Percentiles rank a stretch among this genome's conserved stretches.
phyloP scores from a whole-genome alignment of 2,888 invertebrate species.

The Cephus sareptanus region DNA sequence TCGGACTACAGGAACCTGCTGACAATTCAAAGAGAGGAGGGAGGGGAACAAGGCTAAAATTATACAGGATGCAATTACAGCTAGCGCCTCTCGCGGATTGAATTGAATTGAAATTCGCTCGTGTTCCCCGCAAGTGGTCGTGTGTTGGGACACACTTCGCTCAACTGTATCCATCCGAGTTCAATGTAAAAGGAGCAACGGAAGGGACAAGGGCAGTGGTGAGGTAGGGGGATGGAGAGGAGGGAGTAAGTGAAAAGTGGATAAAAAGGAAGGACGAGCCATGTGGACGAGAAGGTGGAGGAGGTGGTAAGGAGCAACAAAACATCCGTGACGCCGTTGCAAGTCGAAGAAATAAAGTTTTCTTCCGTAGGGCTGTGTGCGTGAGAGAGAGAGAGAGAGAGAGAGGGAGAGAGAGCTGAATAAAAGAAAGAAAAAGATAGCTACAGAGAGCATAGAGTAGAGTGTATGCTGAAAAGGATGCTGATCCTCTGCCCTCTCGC shows the following conservation, averaged over 20 bases:
- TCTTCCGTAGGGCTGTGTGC: conserved; percentile 15
- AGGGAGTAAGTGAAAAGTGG: conserved; percentile 18
- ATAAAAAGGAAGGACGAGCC: conserved; percentile 26
- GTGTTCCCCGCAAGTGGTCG: conserved; percentile 45
- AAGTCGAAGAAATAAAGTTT: conserved; percentile 37
- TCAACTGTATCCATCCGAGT: conserved; percentile 21
- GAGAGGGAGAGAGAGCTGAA: conserved; percentile 29
- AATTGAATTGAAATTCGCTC: conserved; percentile 40
- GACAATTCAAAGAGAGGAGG: not conserved
- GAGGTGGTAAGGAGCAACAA: conserved; percentile 43
- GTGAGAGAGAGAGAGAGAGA: conserved; percentile 27
- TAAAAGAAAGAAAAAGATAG: conserved; percentile 38
- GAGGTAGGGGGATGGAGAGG: conserved; percentile 22
- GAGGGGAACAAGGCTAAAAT: not conserved
- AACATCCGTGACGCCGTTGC: conserved; percentile 48
- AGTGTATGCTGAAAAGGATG: conserved; percentile 23
- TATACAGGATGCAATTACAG: not conserved
- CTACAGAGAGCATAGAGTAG: conserved; percentile 26
- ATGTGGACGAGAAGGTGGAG: conserved; percentile 13
- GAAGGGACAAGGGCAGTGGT: not conserved
- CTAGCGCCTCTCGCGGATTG: not conserved
- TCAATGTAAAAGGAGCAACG: conserved; percentile 3
- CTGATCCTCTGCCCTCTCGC: conserved; percentile 9
- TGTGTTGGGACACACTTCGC: conserved; percentile 57
- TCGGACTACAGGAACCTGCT: not conserved